Evolutionary conservation across 2,888 invertebrate genomes (phyloP), one percentile per base, ranked within the genome.

Genomic region (Diabrotica balteata): DNA sequence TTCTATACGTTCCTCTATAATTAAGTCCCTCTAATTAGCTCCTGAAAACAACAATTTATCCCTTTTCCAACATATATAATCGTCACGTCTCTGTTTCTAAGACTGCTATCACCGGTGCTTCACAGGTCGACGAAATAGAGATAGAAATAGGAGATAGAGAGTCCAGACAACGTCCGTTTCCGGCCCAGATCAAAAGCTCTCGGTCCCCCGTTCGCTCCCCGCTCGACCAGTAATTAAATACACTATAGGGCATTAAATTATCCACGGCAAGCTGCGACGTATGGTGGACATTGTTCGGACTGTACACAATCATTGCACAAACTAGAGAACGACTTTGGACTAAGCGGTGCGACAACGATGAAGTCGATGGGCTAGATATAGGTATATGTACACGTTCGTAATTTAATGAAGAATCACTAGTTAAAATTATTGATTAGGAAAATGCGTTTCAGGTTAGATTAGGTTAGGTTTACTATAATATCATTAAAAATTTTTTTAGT

Each of bases 241-340:
- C 82, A 82, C 81, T 82, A 81, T 81, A 80, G 55, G 79, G 81
- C 80, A 83, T 83, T 83, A 81, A 82, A 82, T 83, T 83, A 83
- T 82, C 67, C 63, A 66, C 65, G 66, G 59, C 57, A 46, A 61
- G 67, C 46, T 63, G 66, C 55, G 50, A 54, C 47, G 66, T 60
- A 60, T 46, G 51, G 51, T 46, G 51, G 60, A 60, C 57, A 67
- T 69, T 69, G 67, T 67, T 47, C 67, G 59, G 63, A 69, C 61
- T 69, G 60, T 67, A 69, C 67, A 67, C 69, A 69, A 69, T 69
- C 73, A 73, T 71, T 73, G 73, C 51, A 51, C 51, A 50, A 44
- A 60, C 55, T 55, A 43, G 55, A 44, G 47, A 10, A 47, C 47
- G 8, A 10, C 47, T 8, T 9, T 47, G 10, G 8, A 10, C 47